phyloP scores from a whole-genome alignment of 2,888 invertebrate species.

The Eupithecia inturbata region DNA sequence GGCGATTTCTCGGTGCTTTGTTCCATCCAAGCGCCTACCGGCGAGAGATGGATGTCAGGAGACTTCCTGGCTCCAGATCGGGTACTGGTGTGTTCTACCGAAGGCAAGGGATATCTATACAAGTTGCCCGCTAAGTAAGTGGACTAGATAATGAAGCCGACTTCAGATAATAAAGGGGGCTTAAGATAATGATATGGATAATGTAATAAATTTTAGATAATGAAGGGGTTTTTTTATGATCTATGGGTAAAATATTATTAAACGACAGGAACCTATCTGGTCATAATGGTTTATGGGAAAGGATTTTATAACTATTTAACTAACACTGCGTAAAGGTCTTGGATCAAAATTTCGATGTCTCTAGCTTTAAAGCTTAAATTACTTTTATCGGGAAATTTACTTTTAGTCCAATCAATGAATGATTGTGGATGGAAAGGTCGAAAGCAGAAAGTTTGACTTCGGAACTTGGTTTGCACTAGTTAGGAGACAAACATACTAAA shows the following conservation, averaged over 20 bases:
- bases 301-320: not conserved
- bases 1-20: slow-evolving; percentile 98
- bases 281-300: not conserved
- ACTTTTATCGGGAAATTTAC: too few species aligned
- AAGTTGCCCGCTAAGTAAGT: slow-evolving; percentile 96
- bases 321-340: not conserved
- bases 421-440: too few species aligned
- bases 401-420: too few species aligned
- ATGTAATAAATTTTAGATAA: not conserved
- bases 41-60: slow-evolving; percentile 97
- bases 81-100: slow-evolving; percentile 97
- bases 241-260: too few species aligned
- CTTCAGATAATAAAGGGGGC: not conserved
- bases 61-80: slow-evolving; percentile 96
- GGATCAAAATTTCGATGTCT: not conserved
- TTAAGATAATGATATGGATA: not conserved
- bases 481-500: too few species aligned
- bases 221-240: not conserved
- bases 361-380: not conserved
- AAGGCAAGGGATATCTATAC: slow-evolving; percentile 97
- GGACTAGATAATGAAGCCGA: not conserved
- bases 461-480: too few species aligned
- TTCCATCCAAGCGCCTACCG: slow-evolving; percentile 93
- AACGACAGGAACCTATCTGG: not conserved
- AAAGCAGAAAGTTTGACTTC: too few species aligned